phyloP scores from a whole-genome alignment of 2,888 invertebrate genomes.

The Micoletzkya japonica region DNA sequence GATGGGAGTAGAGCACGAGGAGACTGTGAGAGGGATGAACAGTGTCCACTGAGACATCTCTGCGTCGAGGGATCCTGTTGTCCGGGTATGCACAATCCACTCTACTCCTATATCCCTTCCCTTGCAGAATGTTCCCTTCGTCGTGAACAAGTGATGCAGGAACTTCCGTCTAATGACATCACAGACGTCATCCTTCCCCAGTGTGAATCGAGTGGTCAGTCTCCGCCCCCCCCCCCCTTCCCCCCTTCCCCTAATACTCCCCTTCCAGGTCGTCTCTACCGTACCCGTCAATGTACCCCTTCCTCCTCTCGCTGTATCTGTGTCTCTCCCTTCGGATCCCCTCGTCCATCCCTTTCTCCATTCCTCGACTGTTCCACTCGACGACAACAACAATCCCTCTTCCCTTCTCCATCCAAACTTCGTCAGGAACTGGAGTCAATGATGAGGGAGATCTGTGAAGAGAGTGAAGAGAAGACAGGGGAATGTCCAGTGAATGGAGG shows the following conservation, averaged over 20 bases:
- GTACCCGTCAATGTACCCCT: slow-evolving; percentile 6
- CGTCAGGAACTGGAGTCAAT: slow-evolving; percentile 12
- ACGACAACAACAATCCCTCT: neutral
- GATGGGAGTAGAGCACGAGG: neutral
- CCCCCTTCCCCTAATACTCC: neutral
- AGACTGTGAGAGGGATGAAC: neutral
- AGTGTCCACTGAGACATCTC: slow-evolving; percentile 10
- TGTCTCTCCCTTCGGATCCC: slow-evolving; percentile 18
- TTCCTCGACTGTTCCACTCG: neutral
- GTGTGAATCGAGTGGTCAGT: slow-evolving; percentile 14
- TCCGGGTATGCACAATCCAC: slow-evolving; percentile 4
- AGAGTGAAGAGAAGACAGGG: slow-evolving; percentile 2
- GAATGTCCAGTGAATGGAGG: neutral
- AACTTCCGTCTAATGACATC: slow-evolving; percentile 18
- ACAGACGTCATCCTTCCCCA: slow-evolving; percentile 17
- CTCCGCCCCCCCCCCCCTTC: neutral
- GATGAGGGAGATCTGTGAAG: slow-evolving; percentile 17
- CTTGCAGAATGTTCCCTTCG: slow-evolving; percentile 26
- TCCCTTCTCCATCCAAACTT: neutral
- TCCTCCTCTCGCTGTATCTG: slow-evolving; percentile 7
- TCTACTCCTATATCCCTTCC: neutral
- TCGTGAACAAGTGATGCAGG: slow-evolving; percentile 13
- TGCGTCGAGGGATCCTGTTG: slow-evolving; percentile 26
- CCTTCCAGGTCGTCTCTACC: slow-evolving; percentile 21
- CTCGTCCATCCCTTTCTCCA: neutral